Conservation (phyloP, 2,888 invertebrate species). For the Caenorhabditis macrosperma region DNA sequence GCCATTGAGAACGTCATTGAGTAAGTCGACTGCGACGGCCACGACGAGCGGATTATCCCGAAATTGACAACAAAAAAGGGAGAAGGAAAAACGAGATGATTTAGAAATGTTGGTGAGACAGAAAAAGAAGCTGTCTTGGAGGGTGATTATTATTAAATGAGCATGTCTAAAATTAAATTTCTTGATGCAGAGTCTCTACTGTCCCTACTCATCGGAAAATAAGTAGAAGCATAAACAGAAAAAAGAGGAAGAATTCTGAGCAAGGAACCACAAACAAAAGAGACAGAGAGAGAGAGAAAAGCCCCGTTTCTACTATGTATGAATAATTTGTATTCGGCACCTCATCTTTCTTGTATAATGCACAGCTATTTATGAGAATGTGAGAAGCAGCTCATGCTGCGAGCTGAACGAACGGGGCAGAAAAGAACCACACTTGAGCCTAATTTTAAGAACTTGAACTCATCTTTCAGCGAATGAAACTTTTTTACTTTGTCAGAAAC, state of each 20-base stretch:
- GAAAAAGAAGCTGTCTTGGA: too few species aligned
- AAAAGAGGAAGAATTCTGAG: constrained; percentile 11
- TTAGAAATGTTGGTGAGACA: constrained; percentile 1
- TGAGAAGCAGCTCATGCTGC: not conserved
- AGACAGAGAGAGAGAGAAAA: constrained; percentile 11
- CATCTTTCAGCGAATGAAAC: too few species aligned
- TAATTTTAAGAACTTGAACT: too few species aligned
- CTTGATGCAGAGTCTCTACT: too few species aligned
- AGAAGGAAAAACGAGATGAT: not conserved
- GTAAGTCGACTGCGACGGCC: constrained; percentile 2
- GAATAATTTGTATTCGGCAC: constrained; percentile 51
- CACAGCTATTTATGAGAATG: not conserved
- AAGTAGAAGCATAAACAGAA: not conserved
- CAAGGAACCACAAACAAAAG: constrained; percentile 36
- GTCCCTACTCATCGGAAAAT: not conserved
- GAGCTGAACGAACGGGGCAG: not conserved
- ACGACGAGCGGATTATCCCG: constrained; percentile 47
- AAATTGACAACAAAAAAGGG: constrained; percentile 29
- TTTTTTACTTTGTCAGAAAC: too few species aligned
- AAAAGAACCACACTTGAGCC: too few species aligned
- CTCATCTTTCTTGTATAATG: constrained; percentile 17
- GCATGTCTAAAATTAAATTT: too few species aligned
- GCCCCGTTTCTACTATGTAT: constrained; percentile 26
- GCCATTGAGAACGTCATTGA: constrained; percentile 46
- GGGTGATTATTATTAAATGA: too few species aligned